Evolutionary conservation across 2,888 invertebrate species (phyloP), one percentile per base, ranked within the genome.

Genomic region (Macrophya alboannulata): DNA sequence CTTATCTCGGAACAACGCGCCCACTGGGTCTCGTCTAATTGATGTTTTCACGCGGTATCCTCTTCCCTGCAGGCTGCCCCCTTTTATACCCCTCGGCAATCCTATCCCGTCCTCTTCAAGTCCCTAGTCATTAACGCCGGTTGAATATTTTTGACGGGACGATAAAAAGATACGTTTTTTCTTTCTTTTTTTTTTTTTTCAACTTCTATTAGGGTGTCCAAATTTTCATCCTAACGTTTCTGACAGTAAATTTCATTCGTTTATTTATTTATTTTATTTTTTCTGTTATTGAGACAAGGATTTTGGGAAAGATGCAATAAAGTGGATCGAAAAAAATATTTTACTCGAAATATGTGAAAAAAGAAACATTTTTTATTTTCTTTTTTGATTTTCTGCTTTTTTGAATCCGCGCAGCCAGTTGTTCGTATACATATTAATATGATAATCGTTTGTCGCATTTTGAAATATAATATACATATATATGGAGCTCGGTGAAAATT

Each of bases 1-100:
- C 88, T 88, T 88, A 88, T 88, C 88, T 88, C 86, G 86, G 62
- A 71, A 86, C 85, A 86, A 85, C 84, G 86, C 85, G 85, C 86
- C 88, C 86, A 59, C 76, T 84, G 81, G 85, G 85, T 68, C 81
- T 81, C 85, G 45, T 87, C 85, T 87, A 88, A 88, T 88, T 88
- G 87, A 88, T 87, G 88, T 87, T 86, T 85, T 85, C 85, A 85
- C 82, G 84, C 71, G 17, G 74, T 79, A 85, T 84, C 85, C 62
- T 82, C 86, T 83, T 86, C 74, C 85, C 74, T 79, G 77, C n/a
- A n/a, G n/a, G 31, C 3, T 31, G 31, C 31, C 31, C 62, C 79
- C 76, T 81, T 31, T 59, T 43, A 45, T 43, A n/a, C 74, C 37
- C 68, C 37, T 25, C 74, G 74, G 37, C 71, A 72, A 37, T n/a